Percentiles rank a stretch among this genome's conserved stretches.
Conservation (phyloP, 2,113 vertebrate species). For the Antennarius striatus region DNA sequence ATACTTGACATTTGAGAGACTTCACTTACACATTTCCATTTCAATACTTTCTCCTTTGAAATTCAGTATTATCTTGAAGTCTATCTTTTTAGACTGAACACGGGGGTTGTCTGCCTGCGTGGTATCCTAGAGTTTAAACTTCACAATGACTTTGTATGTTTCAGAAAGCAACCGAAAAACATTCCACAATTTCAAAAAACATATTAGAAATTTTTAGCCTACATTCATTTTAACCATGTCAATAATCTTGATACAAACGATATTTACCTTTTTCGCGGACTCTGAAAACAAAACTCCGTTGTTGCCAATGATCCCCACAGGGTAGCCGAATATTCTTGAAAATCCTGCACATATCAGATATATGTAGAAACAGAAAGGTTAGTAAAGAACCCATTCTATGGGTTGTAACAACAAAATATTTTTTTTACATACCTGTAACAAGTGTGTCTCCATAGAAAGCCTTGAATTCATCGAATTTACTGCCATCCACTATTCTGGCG, state of each 20-base stretch:
- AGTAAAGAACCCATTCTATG: too few relatives aligned
- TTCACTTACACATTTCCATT: not conserved
- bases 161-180: too few relatives aligned
- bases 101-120: not conserved
- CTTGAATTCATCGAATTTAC: constrained; percentile 97
- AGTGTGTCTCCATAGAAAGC: constrained; percentile 97
- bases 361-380: not conserved
- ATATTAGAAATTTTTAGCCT: too few relatives aligned
- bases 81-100: constrained; percentile 9
- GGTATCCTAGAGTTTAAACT: too few relatives aligned
- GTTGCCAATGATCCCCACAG: constrained; percentile 96
- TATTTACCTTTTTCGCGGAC: constrained; percentile 92
- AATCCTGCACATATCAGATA: constrained; percentile 81
- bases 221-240: not conserved
- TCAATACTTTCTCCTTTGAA: constrained; percentile 6
- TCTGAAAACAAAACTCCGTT: constrained; percentile 98
- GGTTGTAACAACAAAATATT: too few relatives aligned
- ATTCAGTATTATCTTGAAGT: constrained; percentile 3
- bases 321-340: constrained; percentile 95
- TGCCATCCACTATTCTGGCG: constrained; percentile 95
- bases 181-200: too few relatives aligned
- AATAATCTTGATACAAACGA: not conserved
- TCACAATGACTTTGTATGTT: too few relatives aligned
- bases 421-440: constrained; percentile 85
- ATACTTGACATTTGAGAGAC: constrained; percentile 50